A percentile compares a stretch with the other conserved stretches of the same genome.
Conservation (phyloP, 92 coral and sea anemone species). For the Epizoanthus scotinus region DNA sequence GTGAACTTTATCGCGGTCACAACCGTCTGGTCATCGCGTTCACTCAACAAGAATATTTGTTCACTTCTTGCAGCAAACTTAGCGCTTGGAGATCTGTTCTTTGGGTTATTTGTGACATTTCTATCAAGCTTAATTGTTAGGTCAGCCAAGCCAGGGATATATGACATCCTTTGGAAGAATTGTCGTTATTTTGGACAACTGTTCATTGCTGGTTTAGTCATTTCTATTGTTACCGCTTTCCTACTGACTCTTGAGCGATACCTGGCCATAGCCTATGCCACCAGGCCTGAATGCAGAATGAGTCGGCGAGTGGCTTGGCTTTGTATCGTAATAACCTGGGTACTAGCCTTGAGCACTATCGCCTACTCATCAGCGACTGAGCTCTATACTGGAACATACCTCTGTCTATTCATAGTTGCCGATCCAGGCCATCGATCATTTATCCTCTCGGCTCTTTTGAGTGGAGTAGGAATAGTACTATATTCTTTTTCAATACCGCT, state of each 20-base stretch:
- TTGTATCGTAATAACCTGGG: background rate
- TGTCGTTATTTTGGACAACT: background rate
- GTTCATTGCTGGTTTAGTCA: background rate
- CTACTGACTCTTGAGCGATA: conserved; percentile 23
- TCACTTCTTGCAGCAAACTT: no score
- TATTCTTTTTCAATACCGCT: background rate
- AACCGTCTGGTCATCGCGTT: no score
- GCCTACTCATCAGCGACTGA: background rate
- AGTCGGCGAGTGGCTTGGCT: background rate
- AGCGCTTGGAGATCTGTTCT: no score
- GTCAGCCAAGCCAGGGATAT: conserved; percentile 1
- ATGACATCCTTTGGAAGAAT: background rate
- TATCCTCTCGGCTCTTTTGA: background rate
- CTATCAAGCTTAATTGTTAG: background rate
- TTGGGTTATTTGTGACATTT: no score
- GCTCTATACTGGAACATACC: background rate
- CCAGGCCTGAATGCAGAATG: background rate
- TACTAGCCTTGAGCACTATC: background rate
- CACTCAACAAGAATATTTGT: no score
- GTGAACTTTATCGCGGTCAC: background rate
- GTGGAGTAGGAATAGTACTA: background rate
- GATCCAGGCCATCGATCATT: background rate
- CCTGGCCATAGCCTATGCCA: background rate
- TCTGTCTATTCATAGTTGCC: background rate
- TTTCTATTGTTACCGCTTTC: background rate